These are phyloP conservation scores for Platycercus adscitus DNA, from an alignment of 2,113 vertebrate species.

Conservation along the genomic window DNA sequence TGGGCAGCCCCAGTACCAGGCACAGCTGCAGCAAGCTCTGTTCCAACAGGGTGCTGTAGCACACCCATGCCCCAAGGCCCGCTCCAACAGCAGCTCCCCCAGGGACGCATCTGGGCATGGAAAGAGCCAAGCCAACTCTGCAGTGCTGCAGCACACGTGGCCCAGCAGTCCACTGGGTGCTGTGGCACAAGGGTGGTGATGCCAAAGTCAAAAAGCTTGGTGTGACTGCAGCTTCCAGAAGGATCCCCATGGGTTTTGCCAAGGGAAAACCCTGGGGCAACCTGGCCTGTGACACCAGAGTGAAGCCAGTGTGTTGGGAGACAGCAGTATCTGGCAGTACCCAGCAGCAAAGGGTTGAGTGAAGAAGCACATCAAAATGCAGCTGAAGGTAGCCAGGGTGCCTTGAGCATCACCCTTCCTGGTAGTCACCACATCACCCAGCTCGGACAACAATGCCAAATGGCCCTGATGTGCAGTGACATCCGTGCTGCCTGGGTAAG, in stretches of 20 bases:
- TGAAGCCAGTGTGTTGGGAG: fast-evolving
- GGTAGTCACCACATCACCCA: fast-evolving
- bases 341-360: neutral
- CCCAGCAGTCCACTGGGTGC: fast-evolving
- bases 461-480: fast-evolving
- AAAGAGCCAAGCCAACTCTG: fast-evolving
- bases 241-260: fast-evolving
- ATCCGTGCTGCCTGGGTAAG: fast-evolving
- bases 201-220: neutral
- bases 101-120: fast-evolving
- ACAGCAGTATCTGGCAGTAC: fast-evolving
- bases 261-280: neutral
- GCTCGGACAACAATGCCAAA: fast-evolving
- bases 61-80: fast-evolving
- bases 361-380: fast-evolving
- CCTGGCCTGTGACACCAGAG: neutral
- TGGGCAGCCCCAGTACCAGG: fast-evolving
- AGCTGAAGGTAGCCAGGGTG: neutral
- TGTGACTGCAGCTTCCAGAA: fast-evolving
- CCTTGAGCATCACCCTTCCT: neutral
- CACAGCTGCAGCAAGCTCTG: fast-evolving
- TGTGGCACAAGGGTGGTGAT: neutral
- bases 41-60: fast-evolving
- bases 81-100: fast-evolving
- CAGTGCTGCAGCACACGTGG: fast-evolving